These are phyloP conservation scores for Leptinotarsa haldemani DNA, from an alignment of 2,888 invertebrate species.

Conservation along the genomic window DNA sequence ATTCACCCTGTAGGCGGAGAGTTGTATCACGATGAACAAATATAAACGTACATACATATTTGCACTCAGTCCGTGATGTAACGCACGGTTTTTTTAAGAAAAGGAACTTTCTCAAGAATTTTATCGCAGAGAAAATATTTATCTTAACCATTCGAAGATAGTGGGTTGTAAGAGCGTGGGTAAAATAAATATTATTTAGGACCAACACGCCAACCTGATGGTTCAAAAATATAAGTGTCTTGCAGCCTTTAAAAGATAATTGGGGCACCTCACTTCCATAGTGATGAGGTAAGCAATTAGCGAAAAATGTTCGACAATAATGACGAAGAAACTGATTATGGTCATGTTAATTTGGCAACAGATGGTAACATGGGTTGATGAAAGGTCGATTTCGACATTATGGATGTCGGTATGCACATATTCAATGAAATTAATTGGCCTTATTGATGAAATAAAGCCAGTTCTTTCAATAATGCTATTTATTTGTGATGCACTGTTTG, in stretches of 20 bases:
- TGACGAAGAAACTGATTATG: conserved; percentile 11
- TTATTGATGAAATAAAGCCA: too few species aligned
- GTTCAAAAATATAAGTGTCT: conserved; percentile 38
- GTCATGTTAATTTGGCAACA: conserved; percentile 3
- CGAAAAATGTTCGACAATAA: conserved; percentile 19
- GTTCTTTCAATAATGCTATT: too few species aligned
- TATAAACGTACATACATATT: conserved; percentile 24
- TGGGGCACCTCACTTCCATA: conserved; percentile 16
- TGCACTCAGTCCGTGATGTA: conserved; percentile 23
- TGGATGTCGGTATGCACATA: too few species aligned
- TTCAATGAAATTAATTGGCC: too few species aligned
- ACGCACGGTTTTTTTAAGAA: conserved; percentile 19
- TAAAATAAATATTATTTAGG: conserved; percentile 57
- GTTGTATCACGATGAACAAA: conserved; percentile 14
- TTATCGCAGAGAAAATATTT: conserved; percentile 57
- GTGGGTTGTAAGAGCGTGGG: conserved; percentile 55
- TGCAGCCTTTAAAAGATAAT: conserved; percentile 11
- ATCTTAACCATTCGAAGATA: conserved; percentile 48
- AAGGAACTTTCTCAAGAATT: conserved; percentile 42
- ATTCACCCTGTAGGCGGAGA: conserved; percentile 20
- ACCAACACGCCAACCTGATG: conserved; percentile 44
- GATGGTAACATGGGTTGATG: background rate
- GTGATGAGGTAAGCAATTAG: conserved; percentile 23
- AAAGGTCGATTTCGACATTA: background rate
- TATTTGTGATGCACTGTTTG: too few species aligned